These are phyloP conservation scores for Corbicula japonica DNA, from an alignment of 2,888 invertebrate species.

Conservation along the genomic window DNA sequence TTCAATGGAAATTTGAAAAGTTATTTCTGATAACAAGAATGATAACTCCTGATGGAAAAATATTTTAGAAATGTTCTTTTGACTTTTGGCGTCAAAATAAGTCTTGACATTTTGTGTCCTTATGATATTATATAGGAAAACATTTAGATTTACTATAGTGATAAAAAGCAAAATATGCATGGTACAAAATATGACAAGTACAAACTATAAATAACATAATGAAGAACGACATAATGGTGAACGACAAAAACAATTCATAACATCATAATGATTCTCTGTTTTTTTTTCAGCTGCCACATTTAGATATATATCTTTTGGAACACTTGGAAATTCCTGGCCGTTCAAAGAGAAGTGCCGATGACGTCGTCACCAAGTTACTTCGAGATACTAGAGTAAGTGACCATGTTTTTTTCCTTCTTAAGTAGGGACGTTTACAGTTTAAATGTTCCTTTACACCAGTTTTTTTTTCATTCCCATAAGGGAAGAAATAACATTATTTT, in stretches of 20 bases:
- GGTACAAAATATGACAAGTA: background rate
- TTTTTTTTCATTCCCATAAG: too few species aligned
- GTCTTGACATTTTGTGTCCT: background rate
- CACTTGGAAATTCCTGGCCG: constrained; percentile 73
- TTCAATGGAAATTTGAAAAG: too few species aligned
- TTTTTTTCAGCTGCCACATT: constrained; percentile 31
- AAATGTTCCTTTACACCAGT: too few species aligned
- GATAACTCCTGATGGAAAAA: too few species aligned
- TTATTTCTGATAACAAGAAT: too few species aligned
- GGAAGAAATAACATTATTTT: too few species aligned
- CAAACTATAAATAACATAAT: background rate
- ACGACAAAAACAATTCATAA: too few species aligned
- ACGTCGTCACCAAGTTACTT: constrained; percentile 67
- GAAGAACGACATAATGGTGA: too few species aligned
- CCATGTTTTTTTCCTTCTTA: background rate
- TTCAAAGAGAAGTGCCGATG: constrained; percentile 80
- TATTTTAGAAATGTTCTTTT: too few species aligned
- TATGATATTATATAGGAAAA: background rate
- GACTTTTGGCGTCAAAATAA: background rate
- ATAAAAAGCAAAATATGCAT: background rate
- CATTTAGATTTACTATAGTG: background rate
- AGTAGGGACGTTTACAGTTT: too few species aligned
- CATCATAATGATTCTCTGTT: constrained; percentile 5
- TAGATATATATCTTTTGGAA: constrained; percentile 60
- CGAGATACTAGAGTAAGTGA: constrained; percentile 77